Percentiles rank a stretch among this genome's conserved stretches.
Evolutionary conservation across 2,797 vertebrate species (phyloP).

Genomic region (Vespertilio murinus): DNA sequence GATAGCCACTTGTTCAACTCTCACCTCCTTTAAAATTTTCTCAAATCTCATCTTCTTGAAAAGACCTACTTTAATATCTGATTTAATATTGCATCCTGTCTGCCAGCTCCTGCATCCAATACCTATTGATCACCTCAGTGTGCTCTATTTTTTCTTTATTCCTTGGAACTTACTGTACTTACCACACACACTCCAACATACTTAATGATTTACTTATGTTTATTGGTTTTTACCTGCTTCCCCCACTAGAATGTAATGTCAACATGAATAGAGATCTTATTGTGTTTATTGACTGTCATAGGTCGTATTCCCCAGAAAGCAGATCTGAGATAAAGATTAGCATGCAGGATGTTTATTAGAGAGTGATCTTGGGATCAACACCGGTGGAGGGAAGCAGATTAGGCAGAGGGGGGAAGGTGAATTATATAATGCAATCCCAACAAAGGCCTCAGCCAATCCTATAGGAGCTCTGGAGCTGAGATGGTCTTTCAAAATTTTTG

Average conservation of each 20-base stretch:
- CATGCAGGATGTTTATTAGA: background rate
- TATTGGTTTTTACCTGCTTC: background rate
- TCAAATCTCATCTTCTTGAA: background rate
- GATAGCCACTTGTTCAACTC: background rate
- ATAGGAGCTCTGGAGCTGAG: background rate
- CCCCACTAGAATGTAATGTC: background rate
- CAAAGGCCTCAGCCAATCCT: background rate
- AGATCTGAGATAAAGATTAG: background rate
- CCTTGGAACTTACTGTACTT: background rate
- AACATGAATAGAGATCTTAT: background rate
- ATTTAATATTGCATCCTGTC: background rate
- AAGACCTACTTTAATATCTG: background rate
- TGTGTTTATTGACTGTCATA: background rate
- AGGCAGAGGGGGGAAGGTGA: background rate
- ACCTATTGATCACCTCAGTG: background rate
- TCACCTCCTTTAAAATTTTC: background rate
- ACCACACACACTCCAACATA: background rate
- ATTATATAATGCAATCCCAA: background rate
- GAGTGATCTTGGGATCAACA: background rate
- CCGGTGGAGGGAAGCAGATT: background rate
- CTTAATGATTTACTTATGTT: slow-evolving; percentile 10
- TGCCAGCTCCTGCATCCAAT: background rate
- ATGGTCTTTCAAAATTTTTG: background rate
- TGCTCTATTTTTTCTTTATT: background rate
- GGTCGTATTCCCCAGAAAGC: background rate